Evolutionary conservation across 1,140 invertebrate genomes (phyloP), one percentile per base, ranked within the genome.

Genomic region (Cydia splendana): DNA sequence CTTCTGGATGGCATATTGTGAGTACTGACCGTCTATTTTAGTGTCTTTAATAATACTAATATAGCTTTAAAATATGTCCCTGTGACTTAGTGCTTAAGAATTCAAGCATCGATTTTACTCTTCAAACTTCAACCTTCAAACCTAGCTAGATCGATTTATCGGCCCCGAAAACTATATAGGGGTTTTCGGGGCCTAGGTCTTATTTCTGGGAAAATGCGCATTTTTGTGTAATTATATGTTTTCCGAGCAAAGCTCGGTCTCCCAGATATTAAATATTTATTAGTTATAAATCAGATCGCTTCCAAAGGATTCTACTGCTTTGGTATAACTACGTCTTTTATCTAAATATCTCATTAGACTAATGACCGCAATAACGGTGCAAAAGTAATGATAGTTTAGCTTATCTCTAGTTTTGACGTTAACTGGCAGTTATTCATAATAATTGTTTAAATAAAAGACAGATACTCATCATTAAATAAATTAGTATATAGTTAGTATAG

Each of bases 211-310:
- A n/a, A n/a, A n/a, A n/a, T n/a, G n/a, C n/a, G n/a, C n/a, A n/a
- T n/a, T n/a, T n/a, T n/a, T n/a, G n/a, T n/a, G n/a, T n/a, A n/a
- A n/a, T n/a, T n/a, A n/a, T n/a, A n/a, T n/a, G n/a, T n/a, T n/a
- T n/a, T n/a, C n/a, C n/a, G n/a, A n/a, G n/a, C n/a, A n/a, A n/a
- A n/a, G n/a, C n/a, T n/a, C n/a, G n/a, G n/a, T n/a, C n/a, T n/a
- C n/a, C n/a, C n/a, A n/a, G n/a, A n/a, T n/a, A n/a, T n/a, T n/a
- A n/a, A n/a, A n/a, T n/a, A n/a, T n/a, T n/a, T 24, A 84, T 87
- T 57, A 78, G 87, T 87, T 30, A 79, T 85, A 76, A 86, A 51
- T 51, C 48, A 51, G 48, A 51, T 51, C 9, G 9, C 4, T 15
- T 51, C 48, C 9, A n/a, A 7, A 13, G 2, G 42, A 2, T 10